Conservation (phyloP, 2,888 invertebrate genomes). For the Agrotis clavis region DNA sequence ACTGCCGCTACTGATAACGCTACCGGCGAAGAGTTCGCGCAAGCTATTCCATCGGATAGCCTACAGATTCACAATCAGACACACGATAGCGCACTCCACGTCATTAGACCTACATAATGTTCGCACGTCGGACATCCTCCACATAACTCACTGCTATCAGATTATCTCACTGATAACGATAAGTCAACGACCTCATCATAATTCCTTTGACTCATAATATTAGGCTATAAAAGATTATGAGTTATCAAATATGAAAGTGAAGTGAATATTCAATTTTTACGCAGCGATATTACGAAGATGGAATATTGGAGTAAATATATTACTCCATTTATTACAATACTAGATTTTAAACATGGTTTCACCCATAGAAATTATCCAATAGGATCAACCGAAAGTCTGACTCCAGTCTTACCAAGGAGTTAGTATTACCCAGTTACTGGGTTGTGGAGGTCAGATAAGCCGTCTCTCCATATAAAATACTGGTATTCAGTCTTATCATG, state of each 20-base stretch:
- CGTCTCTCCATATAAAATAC: no score
- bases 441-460: no score
- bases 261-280: conserved; percentile 21
- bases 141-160: conserved; percentile 51
- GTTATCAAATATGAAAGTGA: conserved; percentile 23
- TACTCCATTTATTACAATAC: background rate
- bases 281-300: conserved; percentile 1
- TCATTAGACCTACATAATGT: conserved; percentile 46
- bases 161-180: conserved; percentile 55
- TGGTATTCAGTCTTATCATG: no score
- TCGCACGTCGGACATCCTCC: conserved; percentile 45
- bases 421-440: no score
- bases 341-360: background rate
- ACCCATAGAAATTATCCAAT: background rate
- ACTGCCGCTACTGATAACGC: background rate
- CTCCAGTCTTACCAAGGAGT: no score
- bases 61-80: conserved; percentile 24
- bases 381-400: background rate
- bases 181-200: conserved; percentile 61
- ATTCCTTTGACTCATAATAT: conserved; percentile 19
- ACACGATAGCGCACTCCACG: conserved; percentile 33
- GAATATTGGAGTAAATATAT: background rate
- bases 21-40: background rate
- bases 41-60: conserved; percentile 3
- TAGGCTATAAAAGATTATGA: conserved; percentile 7